Conservation (phyloP, 2,797 vertebrate genomes). For the Crenichthys baileyi region DNA sequence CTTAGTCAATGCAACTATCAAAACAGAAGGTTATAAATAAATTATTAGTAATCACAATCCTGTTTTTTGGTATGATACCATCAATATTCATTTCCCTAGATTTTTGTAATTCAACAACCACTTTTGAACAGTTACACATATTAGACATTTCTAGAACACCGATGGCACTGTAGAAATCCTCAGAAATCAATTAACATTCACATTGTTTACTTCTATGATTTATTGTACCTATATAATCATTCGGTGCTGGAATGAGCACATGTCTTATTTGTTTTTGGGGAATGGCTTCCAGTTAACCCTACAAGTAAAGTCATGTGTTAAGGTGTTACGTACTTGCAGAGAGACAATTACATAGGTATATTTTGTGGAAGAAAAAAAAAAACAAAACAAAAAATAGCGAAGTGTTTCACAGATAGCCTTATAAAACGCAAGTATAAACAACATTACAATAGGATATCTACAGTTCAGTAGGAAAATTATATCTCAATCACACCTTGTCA, state of each 20-base stretch:
- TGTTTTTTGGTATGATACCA: conserved; percentile 78
- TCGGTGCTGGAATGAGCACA: conserved; percentile 69
- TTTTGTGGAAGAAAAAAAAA: conserved; percentile 46
- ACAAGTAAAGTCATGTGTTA: conserved; percentile 68
- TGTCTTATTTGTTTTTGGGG: conserved; percentile 63
- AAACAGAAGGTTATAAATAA: conserved; percentile 83
- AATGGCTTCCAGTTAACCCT: conserved; percentile 75
- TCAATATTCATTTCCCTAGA: conserved; percentile 74
- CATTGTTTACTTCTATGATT: conserved; percentile 73
- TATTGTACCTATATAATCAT: conserved; percentile 74
- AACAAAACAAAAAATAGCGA: conserved; percentile 66
- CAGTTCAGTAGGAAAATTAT: conserved; percentile 84
- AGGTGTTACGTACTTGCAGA: conserved; percentile 67
- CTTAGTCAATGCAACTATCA: conserved; percentile 81
- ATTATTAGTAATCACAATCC: conserved; percentile 80
- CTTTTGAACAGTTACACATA: conserved; percentile 80
- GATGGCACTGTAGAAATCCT: conserved; percentile 74
- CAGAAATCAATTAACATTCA: conserved; percentile 74
- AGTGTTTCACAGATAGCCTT: conserved; percentile 87
- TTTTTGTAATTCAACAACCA: conserved; percentile 77
- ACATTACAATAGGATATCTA: conserved; percentile 85
- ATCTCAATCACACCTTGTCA: conserved; percentile 84
- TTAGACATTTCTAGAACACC: conserved; percentile 78
- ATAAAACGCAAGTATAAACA: conserved; percentile 89
- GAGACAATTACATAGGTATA: conserved; percentile 71